Evolutionary conservation across 30 jellyfish, hydroid and myxozoan species (phyloP).

Genomic region (Aurelia coerulea): DNA sequence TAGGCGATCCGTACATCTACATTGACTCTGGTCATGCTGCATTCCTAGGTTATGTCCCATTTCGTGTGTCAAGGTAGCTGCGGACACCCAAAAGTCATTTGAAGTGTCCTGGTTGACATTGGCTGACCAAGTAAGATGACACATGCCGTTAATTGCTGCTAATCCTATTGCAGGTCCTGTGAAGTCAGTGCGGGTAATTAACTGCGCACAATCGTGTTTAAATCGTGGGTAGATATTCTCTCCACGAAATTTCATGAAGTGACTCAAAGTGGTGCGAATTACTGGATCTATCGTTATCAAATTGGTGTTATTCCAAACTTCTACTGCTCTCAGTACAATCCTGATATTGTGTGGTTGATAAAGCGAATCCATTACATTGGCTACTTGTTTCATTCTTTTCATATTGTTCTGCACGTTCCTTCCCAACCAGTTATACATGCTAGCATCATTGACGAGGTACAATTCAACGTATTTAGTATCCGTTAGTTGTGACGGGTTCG

Average conservation of each 20-base stretch:
- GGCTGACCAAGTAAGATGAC: constrained; percentile 58
- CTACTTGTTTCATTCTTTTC: constrained; percentile 69
- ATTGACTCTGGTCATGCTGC: constrained; percentile 70
- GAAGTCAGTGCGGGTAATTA: constrained; percentile 56
- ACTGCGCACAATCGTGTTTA: constrained; percentile 73
- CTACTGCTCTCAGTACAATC: constrained; percentile 73
- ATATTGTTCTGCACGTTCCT: constrained; percentile 36
- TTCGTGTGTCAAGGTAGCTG: constrained; percentile 89
- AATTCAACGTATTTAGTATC: constrained; percentile 80
- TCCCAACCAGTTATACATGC: constrained; percentile 57
- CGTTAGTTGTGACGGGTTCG: constrained; percentile 24
- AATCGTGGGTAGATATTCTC: constrained; percentile 36
- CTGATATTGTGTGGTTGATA: constrained; percentile 71
- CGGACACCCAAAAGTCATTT: constrained; percentile 41
- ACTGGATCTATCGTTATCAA: constrained; percentile 17
- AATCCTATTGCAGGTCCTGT: constrained; percentile 83
- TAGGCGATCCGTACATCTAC: constrained; percentile 54
- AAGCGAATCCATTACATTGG: constrained; percentile 70
- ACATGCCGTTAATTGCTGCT: constrained; percentile 82
- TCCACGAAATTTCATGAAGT: constrained; percentile 57
- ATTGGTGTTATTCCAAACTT: constrained; percentile 76
- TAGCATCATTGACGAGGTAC: constrained; percentile 75
- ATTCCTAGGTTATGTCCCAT: constrained; percentile 92
- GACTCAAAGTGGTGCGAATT: constrained; percentile 7
- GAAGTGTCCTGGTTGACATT: constrained; percentile 80